Base-by-base conservation (phyloP, 1,140 invertebrate genomes). In the Lerema accius region DNA sequence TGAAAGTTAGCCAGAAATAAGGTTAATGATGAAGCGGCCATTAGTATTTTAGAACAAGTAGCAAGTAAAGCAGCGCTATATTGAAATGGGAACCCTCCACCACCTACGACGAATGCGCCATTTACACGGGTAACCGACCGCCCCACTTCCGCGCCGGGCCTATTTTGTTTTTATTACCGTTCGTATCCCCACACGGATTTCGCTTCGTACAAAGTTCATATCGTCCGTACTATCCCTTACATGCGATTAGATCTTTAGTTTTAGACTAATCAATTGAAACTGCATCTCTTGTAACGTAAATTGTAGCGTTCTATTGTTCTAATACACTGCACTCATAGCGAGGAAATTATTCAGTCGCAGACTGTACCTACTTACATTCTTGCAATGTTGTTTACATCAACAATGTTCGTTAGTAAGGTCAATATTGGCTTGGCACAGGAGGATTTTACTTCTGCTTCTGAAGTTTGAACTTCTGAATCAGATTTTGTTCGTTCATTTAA, bases 81-180 rank as follows among this genome's bases (percentile, higher is more conserved):
- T 55, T 40, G 50, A 43, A 45, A 45, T 23, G 40, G 53, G 53
- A 58, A 45, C 40, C 53, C 53, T 43, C 26, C 40, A 42, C 53
- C 53, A 58, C 53, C 53, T 58, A 58, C 53, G 53, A 58, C 53
- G 53, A 58, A 58, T 35, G 35, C 39, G 39, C 55, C 53, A 65
- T 58, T 66, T 65, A 55, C 59, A 59, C 65, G 64, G 60, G 65
- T 71, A 67, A 64, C 69, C 65, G 65, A 67, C 49, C 69, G 69
- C 35, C 61, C 64, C 60, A 67, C 56, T 71, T 71, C 64, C 64
- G 65, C 17, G 9, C 19, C 48, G 59, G 14, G 40, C 42, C 43
- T 58, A 58, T 67, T 46, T 64, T 55, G 49, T 63, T 66, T 60
- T 63, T 62, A 35, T 65, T 66, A 55, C 49, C 28, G 46, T 32